Percentiles rank a stretch among this genome's conserved stretches.
Evolutionary conservation across 2,113 vertebrate genomes (phyloP).

Genomic region (Chaetodon auriga): DNA sequence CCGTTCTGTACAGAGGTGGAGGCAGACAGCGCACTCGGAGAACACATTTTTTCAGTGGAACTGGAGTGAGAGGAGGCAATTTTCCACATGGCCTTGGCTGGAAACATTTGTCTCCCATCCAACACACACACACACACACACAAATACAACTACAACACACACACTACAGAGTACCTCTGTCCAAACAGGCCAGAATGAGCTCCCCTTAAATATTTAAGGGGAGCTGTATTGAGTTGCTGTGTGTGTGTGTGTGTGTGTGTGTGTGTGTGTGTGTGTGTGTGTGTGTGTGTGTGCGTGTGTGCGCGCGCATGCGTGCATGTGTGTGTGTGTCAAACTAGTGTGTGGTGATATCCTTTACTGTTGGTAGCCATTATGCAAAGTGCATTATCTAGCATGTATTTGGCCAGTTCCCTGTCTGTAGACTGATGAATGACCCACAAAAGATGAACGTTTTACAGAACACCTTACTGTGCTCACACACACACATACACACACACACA

Average conservation of each 20-base stretch:
- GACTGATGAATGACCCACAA: constrained; percentile 25
- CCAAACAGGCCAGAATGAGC: constrained; percentile 19
- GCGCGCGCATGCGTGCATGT: not conserved
- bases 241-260: constrained; percentile 4
- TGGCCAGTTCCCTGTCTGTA: not conserved
- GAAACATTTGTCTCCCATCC: constrained; percentile 51
- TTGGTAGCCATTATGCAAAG: constrained; percentile 41
- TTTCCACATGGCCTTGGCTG: constrained; percentile 61
- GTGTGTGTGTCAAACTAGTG: constrained; percentile 1
- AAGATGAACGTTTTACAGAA: constrained; percentile 13
- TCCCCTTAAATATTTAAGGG: constrained; percentile 56
- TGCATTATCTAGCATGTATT: constrained; percentile 48
- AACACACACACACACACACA: constrained; percentile 17
- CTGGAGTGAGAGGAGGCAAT: constrained; percentile 41
- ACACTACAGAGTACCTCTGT: constrained; percentile 5
- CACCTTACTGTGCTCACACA: not conserved
- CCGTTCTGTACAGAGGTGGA: not conserved
- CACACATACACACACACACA: not conserved
- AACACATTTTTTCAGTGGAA: constrained; percentile 10
- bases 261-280: constrained; percentile 12
- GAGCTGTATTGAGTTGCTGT: constrained; percentile 34
- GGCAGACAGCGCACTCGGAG: not conserved
- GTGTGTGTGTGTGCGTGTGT: constrained; percentile 14
- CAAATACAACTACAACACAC: constrained; percentile 1
- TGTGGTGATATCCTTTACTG: constrained; percentile 37